A percentile compares a stretch with the other conserved stretches of the same genome.
phyloP scores from a whole-genome alignment of 2,888 invertebrate genomes.

The Dolichopus griseipennis region DNA sequence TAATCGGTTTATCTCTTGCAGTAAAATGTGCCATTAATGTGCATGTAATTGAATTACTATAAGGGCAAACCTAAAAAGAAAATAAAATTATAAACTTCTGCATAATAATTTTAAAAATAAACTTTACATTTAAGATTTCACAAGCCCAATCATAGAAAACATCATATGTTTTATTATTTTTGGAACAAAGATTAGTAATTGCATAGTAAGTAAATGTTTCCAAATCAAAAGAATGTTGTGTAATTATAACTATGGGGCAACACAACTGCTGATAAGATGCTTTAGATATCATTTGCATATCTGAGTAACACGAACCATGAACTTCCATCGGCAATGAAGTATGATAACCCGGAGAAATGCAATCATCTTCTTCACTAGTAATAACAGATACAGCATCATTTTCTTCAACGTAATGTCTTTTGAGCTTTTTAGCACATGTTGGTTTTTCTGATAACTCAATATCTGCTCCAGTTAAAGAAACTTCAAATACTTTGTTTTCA shows the following conservation, averaged over 20 bases:
- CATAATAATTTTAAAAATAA: neutral
- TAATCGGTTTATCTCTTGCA: slow-evolving; percentile 36
- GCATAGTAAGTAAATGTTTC: slow-evolving; percentile 43
- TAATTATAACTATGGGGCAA: slow-evolving; percentile 39
- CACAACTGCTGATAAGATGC: slow-evolving; percentile 39
- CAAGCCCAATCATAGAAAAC: slow-evolving; percentile 44
- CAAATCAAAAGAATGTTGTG: slow-evolving; percentile 43
- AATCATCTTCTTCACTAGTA: slow-evolving; percentile 44
- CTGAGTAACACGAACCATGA: slow-evolving; percentile 43
- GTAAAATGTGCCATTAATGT: slow-evolving; percentile 42
- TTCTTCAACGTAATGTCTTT: slow-evolving; percentile 41
- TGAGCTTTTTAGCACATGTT: slow-evolving; percentile 39
- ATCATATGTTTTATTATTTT: slow-evolving; percentile 42
- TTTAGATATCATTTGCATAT: slow-evolving; percentile 45
- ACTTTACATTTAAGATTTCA: slow-evolving; percentile 37
- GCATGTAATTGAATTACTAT: slow-evolving; percentile 37
- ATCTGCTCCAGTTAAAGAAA: slow-evolving; percentile 35
- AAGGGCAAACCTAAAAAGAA: slow-evolving; percentile 34
- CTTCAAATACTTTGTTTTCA: slow-evolving; percentile 35
- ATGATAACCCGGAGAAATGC: slow-evolving; percentile 43
- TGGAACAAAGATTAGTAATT: slow-evolving; percentile 41
- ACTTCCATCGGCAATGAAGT: slow-evolving; percentile 43
- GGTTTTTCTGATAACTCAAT: slow-evolving; percentile 35
- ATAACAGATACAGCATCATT: slow-evolving; percentile 44
- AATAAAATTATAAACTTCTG: slow-evolving; percentile 7